Evolutionary conservation across 1,140 invertebrate genomes (phyloP).

Genomic region (Zaprionus gabonicus): DNA sequence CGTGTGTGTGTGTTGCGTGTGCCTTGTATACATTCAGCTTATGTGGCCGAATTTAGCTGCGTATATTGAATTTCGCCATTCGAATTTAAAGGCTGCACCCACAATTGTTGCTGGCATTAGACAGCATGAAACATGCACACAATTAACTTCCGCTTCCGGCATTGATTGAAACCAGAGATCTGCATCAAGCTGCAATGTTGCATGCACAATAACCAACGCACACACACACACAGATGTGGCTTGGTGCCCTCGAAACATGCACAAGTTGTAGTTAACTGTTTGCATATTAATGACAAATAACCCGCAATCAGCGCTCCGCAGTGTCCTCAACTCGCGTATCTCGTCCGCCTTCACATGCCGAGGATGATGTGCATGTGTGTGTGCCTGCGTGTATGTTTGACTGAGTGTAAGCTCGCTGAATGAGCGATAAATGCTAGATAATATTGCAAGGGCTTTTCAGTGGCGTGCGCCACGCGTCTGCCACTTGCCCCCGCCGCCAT

Average conservation of each 20-base stretch:
- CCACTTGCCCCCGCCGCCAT: neutral
- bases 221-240: constrained; percentile 15
- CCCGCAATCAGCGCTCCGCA: constrained; percentile 57
- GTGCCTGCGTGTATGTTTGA: constrained; percentile 11
- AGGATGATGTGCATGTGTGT: constrained; percentile 26
- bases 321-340: neutral
- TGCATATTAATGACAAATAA: constrained; percentile 81
- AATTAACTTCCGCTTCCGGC: constrained; percentile 81
- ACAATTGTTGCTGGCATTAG: constrained; percentile 50
- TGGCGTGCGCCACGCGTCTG: neutral
- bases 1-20: neutral
- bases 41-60: constrained; percentile 5
- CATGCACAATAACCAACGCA: constrained; percentile 39
- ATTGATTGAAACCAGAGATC: constrained; percentile 61
- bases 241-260: constrained; percentile 16
- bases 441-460: constrained; percentile 55
- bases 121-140: constrained; percentile 64
- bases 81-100: constrained; percentile 20
- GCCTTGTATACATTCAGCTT: neutral
- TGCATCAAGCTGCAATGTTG: constrained; percentile 34
- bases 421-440: constrained; percentile 75
- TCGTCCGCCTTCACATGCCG: neutral
- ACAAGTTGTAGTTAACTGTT: constrained; percentile 67
- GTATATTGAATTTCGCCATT: constrained; percentile 49
- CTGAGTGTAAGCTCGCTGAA: constrained; percentile 25